A percentile compares a stretch with the other conserved stretches of the same genome.
phyloP scores from a whole-genome alignment of 2,113 vertebrate species.

The Menura novaehollandiae region DNA sequence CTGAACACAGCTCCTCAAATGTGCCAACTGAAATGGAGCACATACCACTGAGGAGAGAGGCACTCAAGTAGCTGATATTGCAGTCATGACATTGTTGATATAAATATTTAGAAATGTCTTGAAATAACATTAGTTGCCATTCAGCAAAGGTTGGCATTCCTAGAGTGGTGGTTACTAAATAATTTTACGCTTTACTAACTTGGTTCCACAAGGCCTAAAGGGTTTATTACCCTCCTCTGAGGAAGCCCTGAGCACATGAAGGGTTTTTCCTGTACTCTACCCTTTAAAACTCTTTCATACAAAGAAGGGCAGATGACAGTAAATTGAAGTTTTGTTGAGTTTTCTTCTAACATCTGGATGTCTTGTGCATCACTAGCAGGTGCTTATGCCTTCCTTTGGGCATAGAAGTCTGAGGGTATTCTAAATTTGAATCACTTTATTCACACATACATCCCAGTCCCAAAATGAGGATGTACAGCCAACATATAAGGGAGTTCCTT shows the following conservation, averaged over 20 bases:
- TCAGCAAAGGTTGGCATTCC: not conserved
- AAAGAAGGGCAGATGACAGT: not conserved
- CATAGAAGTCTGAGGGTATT: not conserved
- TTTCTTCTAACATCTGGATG: not conserved
- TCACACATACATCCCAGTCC: not conserved
- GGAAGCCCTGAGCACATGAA: not conserved
- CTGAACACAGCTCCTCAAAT: not conserved
- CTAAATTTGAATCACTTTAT: not conserved
- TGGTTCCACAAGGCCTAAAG: not conserved
- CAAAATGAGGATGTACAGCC: not conserved
- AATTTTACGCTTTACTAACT: not conserved
- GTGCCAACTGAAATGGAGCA: not conserved
- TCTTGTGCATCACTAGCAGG: not conserved
- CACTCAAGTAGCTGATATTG: not conserved
- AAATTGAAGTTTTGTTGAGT: not conserved
- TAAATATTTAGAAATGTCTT: not conserved
- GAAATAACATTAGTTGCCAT: fast-evolving
- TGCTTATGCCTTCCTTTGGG: not conserved
- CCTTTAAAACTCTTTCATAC: not conserved
- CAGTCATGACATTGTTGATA: not conserved
- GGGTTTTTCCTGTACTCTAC: not conserved
- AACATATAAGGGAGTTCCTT: not conserved
- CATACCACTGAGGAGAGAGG: not conserved
- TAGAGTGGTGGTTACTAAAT: not conserved
- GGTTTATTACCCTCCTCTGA: not conserved